These are phyloP conservation scores for Ceuthmochares aereus DNA, from an alignment of 2,113 vertebrate species.

Conservation along the genomic window DNA sequence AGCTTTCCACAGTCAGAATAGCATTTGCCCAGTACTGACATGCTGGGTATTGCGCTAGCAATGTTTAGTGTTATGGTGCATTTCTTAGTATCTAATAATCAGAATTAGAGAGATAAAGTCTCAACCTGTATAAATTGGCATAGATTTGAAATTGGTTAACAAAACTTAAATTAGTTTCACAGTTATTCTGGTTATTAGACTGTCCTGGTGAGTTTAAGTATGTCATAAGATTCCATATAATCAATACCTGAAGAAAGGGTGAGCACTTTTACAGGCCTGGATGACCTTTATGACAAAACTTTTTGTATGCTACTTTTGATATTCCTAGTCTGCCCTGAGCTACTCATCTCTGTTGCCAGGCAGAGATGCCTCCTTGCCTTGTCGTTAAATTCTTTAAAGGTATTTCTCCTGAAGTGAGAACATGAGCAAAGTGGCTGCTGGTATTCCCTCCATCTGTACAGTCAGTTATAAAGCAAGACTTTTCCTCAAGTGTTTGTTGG, in stretches of 20 bases:
- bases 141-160: background rate
- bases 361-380: background rate
- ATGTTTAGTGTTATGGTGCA: background rate
- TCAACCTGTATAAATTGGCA: background rate
- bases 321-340: background rate
- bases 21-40: background rate
- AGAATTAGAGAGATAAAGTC: background rate
- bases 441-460: background rate
- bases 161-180: background rate
- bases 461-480: background rate
- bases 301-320: background rate
- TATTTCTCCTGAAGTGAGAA: background rate
- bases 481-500: background rate
- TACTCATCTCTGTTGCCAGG: background rate
- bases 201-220: background rate
- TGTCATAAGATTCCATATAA: fast-evolving
- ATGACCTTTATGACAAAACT: background rate
- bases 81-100: background rate
- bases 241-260: background rate
- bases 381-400: background rate
- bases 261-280: background rate
- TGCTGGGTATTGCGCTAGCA: background rate
- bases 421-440: background rate
- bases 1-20: background rate
- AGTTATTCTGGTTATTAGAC: background rate